Conservation (phyloP, 37 sponge, comb jelly and placozoan genomes). For the Bolinopsis microptera region DNA sequence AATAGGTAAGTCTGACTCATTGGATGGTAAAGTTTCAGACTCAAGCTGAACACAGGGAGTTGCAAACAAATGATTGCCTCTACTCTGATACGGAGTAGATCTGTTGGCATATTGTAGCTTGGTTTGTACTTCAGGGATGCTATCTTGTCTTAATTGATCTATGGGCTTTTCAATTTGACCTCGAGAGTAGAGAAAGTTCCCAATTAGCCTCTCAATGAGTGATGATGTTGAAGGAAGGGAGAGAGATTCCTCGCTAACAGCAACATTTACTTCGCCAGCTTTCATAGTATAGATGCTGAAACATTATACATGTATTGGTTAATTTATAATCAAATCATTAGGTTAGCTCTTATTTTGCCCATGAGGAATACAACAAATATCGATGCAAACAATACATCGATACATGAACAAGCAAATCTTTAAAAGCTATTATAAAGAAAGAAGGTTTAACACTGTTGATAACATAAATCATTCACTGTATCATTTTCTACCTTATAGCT, state of each 20-base stretch:
- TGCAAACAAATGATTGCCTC: background rate
- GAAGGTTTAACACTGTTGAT: no score
- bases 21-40: background rate
- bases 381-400: no score
- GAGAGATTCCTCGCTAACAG: background rate
- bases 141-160: background rate
- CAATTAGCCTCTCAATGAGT: background rate
- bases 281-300: no score
- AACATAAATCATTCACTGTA: no score
- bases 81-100: conserved; percentile 5
- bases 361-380: no score
- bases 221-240: background rate
- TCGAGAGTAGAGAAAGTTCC: background rate
- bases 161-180: conserved; percentile 30
- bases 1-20: no score
- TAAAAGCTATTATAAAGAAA: no score
- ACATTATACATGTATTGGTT: no score
- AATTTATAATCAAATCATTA: no score
- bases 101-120: conserved; percentile 6
- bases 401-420: no score
- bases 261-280: background rate
- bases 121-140: background rate
- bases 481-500: no score
- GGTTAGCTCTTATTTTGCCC: no score
- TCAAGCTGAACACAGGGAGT: background rate